Evolutionary conservation across 2,888 invertebrate species (phyloP).

Genomic region (Hirtodrosophila duncani): DNA sequence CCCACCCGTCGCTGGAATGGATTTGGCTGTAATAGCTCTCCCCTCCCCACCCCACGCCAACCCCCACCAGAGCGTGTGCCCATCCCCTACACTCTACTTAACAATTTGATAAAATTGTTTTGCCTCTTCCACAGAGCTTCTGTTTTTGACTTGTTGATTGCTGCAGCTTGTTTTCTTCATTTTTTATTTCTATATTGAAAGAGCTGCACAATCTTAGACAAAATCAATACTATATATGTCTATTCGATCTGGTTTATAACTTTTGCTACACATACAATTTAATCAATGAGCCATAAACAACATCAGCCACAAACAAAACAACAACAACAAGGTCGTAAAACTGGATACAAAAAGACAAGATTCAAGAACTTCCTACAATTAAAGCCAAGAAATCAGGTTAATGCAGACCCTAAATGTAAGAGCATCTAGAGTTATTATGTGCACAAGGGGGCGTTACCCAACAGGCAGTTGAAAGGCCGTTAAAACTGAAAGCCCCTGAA

Average conservation of each 20-base stretch:
- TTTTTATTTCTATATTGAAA: background rate
- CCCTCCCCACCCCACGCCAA: background rate
- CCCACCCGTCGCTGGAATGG: constrained; percentile 17
- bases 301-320: background rate
- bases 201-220: constrained; percentile 7
- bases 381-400: constrained; percentile 15
- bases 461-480: constrained; percentile 13
- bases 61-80: no score
- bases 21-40: constrained; percentile 24
- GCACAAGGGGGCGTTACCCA: constrained; percentile 19
- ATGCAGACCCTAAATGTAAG: no score
- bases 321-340: background rate
- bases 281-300: background rate
- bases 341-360: no score
- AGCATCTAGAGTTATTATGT: constrained; percentile 16
- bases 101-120: constrained; percentile 25
- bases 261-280: no score
- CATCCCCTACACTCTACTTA: background rate
- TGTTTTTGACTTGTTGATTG: constrained; percentile 52
- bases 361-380: constrained; percentile 24
- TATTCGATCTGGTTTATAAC: constrained; percentile 6
- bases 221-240: no score
- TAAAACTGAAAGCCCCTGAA: constrained; percentile 4
- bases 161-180: constrained; percentile 11
- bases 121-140: constrained; percentile 27